Percentiles rank a stretch among this genome's conserved stretches.
Conservation (phyloP, 2,113 vertebrate species). For the Callospermophilus lateralis region DNA sequence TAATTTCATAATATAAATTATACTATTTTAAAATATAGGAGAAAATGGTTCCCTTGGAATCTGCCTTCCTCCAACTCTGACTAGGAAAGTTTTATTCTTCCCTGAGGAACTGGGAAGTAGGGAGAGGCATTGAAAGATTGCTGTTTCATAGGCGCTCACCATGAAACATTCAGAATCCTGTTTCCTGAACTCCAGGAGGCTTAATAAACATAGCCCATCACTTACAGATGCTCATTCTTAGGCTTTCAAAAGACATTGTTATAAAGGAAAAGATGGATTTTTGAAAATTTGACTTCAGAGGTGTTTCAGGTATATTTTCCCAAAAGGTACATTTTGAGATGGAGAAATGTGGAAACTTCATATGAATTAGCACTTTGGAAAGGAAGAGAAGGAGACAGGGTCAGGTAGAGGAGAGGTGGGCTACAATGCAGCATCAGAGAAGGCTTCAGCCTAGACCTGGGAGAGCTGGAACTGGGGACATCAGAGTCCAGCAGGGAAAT, state of each 20-base stretch:
- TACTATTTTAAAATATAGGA: conserved; percentile 84
- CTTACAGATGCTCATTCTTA: conserved; percentile 5
- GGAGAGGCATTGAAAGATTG: conserved; percentile 70
- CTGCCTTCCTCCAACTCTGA: conserved; percentile 79
- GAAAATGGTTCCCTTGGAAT: conserved; percentile 82
- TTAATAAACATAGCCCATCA: conserved; percentile 61
- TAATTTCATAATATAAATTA: conserved; percentile 88
- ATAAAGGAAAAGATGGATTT: conserved; percentile 41
- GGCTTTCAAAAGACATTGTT: conserved; percentile 42
- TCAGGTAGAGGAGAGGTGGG: neutral
- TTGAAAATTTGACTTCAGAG: conserved; percentile 48
- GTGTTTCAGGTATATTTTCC: neutral
- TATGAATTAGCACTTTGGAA: neutral
- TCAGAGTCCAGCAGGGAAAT: neutral
- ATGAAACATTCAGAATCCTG: conserved; percentile 78
- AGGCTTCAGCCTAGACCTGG: neutral
- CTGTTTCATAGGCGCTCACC: conserved; percentile 66
- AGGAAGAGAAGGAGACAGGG: neutral
- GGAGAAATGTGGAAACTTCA: neutral
- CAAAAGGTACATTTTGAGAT: neutral
- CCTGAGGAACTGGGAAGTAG: conserved; percentile 63
- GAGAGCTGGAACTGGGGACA: neutral
- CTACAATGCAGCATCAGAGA: neutral
- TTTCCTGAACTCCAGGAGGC: conserved; percentile 49
- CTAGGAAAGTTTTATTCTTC: conserved; percentile 76